Conservation (phyloP, 1,140 invertebrate species). For the Drosophila lowei region DNA sequence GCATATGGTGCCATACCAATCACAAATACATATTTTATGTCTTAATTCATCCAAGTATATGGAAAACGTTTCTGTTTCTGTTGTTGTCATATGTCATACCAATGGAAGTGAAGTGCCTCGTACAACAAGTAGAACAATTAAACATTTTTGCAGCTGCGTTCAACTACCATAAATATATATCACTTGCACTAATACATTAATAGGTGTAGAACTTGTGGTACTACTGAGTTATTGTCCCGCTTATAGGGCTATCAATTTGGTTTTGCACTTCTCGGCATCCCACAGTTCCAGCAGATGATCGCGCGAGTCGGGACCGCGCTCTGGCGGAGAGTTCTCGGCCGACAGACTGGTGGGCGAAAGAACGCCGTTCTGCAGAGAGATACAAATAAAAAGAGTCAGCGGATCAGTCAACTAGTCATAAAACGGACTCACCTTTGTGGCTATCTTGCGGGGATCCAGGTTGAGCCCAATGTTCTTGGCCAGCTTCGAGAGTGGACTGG, state of each 20-base stretch:
- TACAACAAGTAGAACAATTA: constrained; percentile 13
- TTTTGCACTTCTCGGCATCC: constrained; percentile 87
- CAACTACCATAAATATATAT: constrained; percentile 46
- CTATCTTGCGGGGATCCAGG: constrained; percentile 90
- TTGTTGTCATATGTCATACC: constrained; percentile 8
- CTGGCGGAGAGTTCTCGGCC: constrained; percentile 84
- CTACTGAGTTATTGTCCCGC: constrained; percentile 2
- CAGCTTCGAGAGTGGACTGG: constrained; percentile 91
- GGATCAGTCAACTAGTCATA: not conserved
- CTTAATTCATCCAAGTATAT: constrained; percentile 24
- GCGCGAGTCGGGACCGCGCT: constrained; percentile 85
- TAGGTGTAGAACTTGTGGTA: constrained; percentile 10
- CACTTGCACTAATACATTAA: constrained; percentile 40
- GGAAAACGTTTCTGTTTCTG: constrained; percentile 21
- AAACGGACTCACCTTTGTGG: constrained; percentile 82
- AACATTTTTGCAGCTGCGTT: too few relatives aligned
- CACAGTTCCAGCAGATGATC: constrained; percentile 89
- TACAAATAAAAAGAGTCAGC: not conserved
- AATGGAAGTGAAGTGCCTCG: constrained; percentile 45
- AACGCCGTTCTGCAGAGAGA: constrained; percentile 60
- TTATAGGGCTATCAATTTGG: constrained; percentile 90
- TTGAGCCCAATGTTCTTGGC: constrained; percentile 92
- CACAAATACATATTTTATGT: constrained; percentile 29
- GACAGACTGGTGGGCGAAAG: constrained; percentile 59
- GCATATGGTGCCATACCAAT: constrained; percentile 29